Evolutionary conservation across 2,888 invertebrate species (phyloP).

Genomic region (Netelia inedita): DNA sequence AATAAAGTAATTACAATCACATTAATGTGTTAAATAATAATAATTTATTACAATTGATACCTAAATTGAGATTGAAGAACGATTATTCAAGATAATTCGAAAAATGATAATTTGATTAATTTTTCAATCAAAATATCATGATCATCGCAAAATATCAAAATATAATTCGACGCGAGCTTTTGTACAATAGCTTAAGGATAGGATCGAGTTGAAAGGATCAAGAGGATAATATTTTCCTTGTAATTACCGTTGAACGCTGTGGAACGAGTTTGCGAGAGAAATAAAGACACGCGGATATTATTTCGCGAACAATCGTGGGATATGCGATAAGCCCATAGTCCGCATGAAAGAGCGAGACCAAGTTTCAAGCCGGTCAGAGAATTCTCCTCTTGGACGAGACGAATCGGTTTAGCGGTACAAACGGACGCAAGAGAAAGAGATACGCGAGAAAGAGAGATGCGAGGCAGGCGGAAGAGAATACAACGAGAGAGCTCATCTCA

Average conservation of each 20-base stretch:
- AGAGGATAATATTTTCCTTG: slow-evolving; percentile 43
- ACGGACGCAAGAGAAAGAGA: background rate
- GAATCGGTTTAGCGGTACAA: slow-evolving; percentile 61
- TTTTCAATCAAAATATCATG: no score
- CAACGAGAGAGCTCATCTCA: slow-evolving; percentile 13
- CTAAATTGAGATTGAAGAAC: no score
- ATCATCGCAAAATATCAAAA: no score
- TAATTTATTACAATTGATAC: no score
- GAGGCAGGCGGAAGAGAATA: slow-evolving; percentile 51
- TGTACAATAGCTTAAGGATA: background rate
- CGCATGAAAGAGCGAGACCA: slow-evolving; percentile 17
- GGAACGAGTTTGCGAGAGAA: slow-evolving; percentile 29
- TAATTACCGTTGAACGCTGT: slow-evolving; percentile 59
- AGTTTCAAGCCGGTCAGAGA: slow-evolving; percentile 32
- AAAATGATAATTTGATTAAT: no score
- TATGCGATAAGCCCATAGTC: slow-evolving; percentile 32
- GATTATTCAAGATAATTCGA: no score
- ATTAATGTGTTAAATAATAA: no score
- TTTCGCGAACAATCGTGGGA: slow-evolving; percentile 55
- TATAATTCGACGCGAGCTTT: background rate
- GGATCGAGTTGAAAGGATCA: background rate
- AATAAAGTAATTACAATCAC: no score
- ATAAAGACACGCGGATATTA: slow-evolving; percentile 16
- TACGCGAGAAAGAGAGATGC: slow-evolving; percentile 28
- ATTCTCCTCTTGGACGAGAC: slow-evolving; percentile 60